Evolutionary conservation across 2,888 invertebrate genomes (phyloP).

Genomic region (Maniola hyperantus): DNA sequence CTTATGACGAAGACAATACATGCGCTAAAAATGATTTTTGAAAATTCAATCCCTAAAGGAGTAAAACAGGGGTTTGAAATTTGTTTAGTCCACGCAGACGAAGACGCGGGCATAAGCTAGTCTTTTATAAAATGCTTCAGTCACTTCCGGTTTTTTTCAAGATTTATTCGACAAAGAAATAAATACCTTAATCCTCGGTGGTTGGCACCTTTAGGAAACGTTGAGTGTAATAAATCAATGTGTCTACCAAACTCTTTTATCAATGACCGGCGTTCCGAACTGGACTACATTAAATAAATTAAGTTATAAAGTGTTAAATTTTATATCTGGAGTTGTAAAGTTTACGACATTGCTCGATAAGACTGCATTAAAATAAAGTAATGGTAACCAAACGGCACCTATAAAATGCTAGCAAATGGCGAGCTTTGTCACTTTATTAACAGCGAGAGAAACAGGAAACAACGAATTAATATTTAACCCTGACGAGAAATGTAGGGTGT

Average conservation of each 20-base stretch:
- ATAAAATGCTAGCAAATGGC: constrained; percentile 21
- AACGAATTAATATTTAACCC: constrained; percentile 4
- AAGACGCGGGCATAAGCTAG: too few species aligned
- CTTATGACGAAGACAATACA: too few species aligned
- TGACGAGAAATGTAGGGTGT: not conserved
- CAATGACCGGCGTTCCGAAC: constrained; percentile 8
- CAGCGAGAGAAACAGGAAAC: constrained; percentile 16
- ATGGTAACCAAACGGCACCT: constrained; percentile 21
- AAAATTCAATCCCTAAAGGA: too few species aligned
- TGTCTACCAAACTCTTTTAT: not conserved
- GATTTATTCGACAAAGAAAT: too few species aligned
- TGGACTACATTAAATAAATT: constrained; percentile 27
- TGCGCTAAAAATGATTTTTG: too few species aligned
- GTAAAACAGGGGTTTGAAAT: too few species aligned
- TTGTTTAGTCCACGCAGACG: too few species aligned
- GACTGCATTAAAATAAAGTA: constrained; percentile 22
- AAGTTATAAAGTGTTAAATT: constrained; percentile 33
- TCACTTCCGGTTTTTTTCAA: too few species aligned
- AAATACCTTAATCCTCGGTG: too few species aligned
- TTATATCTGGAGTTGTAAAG: constrained; percentile 37
- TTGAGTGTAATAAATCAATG: not conserved
- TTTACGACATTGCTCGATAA: constrained; percentile 37
- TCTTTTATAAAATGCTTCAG: too few species aligned
- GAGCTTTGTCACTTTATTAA: constrained; percentile 24
- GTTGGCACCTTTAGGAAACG: not conserved